phyloP scores from a whole-genome alignment of 2,113 vertebrate genomes.

The Perca schrenkii region DNA sequence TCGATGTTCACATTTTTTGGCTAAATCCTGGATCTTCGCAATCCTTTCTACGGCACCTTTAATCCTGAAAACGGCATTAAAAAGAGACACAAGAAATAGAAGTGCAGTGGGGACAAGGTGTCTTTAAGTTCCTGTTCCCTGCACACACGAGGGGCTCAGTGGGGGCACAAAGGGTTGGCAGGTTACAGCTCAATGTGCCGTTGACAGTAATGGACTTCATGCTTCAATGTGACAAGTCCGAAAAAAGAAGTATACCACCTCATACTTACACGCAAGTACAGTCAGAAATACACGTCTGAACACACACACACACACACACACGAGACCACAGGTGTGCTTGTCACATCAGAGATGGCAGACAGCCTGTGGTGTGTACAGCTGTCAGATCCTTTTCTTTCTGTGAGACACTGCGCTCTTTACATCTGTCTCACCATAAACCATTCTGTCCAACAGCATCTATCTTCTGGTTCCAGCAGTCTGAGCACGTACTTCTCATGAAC shows the following conservation, averaged over 20 bases:
- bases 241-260: conserved; percentile 3
- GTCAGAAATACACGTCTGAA: neutral
- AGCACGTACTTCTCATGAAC: conserved; percentile 7
- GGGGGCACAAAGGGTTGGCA: conserved; percentile 40
- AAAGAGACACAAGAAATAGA: neutral
- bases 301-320: neutral
- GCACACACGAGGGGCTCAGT: conserved; percentile 27
- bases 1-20: no score
- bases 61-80: neutral
- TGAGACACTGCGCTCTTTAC: conserved; percentile 31
- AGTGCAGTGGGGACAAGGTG: neutral
- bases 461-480: neutral
- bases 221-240: conserved; percentile 30
- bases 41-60: no score
- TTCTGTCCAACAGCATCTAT: conserved; percentile 28
- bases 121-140: neutral
- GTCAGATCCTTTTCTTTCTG: conserved; percentile 44
- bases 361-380: conserved; percentile 33
- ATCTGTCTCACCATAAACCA: conserved; percentile 33
- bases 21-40: no score
- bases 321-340: conserved; percentile 39
- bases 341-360: conserved; percentile 37
- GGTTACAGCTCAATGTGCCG: conserved; percentile 40
- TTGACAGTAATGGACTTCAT: conserved; percentile 48
- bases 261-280: neutral